Percentiles rank a stretch among this genome's conserved stretches.
Conservation (phyloP, 2,113 vertebrate genomes). For the Morone chrysops region DNA sequence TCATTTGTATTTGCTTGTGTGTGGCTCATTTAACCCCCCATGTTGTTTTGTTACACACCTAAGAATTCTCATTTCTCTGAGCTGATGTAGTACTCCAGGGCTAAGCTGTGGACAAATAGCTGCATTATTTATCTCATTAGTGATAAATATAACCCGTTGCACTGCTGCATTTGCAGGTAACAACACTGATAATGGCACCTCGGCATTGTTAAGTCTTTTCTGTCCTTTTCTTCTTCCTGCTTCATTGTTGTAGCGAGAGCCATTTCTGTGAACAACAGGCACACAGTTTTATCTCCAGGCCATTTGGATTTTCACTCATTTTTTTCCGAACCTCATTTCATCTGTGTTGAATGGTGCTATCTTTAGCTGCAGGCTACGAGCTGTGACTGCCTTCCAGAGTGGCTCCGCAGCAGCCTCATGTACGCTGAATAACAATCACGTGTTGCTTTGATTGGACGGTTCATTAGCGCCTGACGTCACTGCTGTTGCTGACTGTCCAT, state of each 20-base stretch:
- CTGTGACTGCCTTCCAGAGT: slow-evolving; percentile 52
- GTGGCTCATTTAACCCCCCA: not conserved
- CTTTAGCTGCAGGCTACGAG: slow-evolving; percentile 70
- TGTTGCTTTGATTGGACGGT: slow-evolving; percentile 61
- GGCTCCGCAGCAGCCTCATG: slow-evolving; percentile 38
- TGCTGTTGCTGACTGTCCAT: slow-evolving; percentile 39
- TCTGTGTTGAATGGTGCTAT: slow-evolving; percentile 71
- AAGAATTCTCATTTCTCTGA: slow-evolving; percentile 44
- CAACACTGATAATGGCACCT: slow-evolving; percentile 51
- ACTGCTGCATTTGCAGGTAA: slow-evolving; percentile 66
- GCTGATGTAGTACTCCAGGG: slow-evolving; percentile 38
- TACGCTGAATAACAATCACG: slow-evolving; percentile 58
- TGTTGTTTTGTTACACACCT: slow-evolving; percentile 39
- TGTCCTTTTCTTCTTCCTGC: slow-evolving; percentile 22
- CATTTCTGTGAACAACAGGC: slow-evolving; percentile 72
- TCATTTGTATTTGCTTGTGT: slow-evolving; percentile 23
- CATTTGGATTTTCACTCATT: slow-evolving; percentile 73
- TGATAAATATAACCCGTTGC: slow-evolving; percentile 67
- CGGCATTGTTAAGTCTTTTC: slow-evolving; percentile 26
- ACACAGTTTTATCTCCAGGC: slow-evolving; percentile 69
- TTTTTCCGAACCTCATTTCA: slow-evolving; percentile 73
- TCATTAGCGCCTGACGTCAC: slow-evolving; percentile 57
- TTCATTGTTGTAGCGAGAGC: slow-evolving; percentile 51
- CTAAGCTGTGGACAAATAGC: slow-evolving; percentile 63
- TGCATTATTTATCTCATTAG: slow-evolving; percentile 77